Evolutionary conservation across 1,140 invertebrate genomes (phyloP).

Genomic region (Argopecten irradians): DNA sequence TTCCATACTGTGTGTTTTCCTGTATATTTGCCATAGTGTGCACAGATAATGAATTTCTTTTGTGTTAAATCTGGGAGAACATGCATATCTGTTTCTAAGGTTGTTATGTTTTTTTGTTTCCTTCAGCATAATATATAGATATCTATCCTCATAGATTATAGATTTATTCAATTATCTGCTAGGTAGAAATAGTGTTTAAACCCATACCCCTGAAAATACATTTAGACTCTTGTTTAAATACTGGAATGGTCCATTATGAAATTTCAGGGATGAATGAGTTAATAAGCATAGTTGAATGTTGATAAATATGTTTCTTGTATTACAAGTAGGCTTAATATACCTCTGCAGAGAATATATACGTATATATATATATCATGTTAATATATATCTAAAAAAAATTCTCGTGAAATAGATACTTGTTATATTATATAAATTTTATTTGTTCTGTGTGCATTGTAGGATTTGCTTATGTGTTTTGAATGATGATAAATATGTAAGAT

Average conservation of each 20-base stretch:
- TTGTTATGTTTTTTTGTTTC: conserved; percentile 19
- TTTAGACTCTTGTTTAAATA: no score
- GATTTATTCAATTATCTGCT: not conserved
- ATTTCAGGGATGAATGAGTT: no score
- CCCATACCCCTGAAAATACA: no score
- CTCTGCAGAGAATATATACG: not conserved
- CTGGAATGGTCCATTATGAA: no score
- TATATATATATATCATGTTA: not conserved
- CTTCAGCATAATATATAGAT: conserved; percentile 4
- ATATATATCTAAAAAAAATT: not conserved
- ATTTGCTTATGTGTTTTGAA: not conserved
- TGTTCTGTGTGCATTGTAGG: not conserved
- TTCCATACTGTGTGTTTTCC: not conserved
- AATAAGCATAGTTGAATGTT: not conserved
- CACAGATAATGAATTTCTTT: no score
- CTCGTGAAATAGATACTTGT: not conserved
- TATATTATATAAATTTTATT: not conserved
- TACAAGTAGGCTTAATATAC: not conserved
- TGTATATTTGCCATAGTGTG: no score
- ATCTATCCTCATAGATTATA: not conserved
- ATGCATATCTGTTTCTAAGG: not conserved
- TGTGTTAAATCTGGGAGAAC: not conserved
- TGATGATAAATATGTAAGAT: not conserved
- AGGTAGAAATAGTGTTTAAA: not conserved
- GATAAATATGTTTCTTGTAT: not conserved